Base-by-base conservation (phyloP, 2,888 invertebrate genomes). In the Orchesella flavescens region DNA sequence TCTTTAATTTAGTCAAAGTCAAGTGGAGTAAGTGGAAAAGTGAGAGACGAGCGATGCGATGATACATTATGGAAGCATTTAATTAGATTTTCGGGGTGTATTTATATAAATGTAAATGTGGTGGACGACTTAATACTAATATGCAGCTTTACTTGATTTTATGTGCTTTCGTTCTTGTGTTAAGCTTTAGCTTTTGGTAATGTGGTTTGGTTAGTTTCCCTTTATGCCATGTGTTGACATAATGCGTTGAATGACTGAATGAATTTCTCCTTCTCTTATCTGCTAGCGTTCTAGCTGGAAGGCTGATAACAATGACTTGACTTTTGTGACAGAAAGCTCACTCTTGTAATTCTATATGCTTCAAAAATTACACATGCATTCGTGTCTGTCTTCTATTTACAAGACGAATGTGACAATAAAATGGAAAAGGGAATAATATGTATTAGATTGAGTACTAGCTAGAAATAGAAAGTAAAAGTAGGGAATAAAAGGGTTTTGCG, bases 1-100 rank as follows among this genome's bases (percentile, higher is more conserved):
- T n/a, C n/a, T 73, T 80, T 73, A 72, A 65, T 63, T 72, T 44
- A 43, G 19, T 61, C 46, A 4, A 69, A 23, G 53, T 53, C 24
- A 69, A 69, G 53, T 23, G 17, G 23, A 2, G 17, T 4, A 9
- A 2, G 1, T 53, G 53, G 34, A 23, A 24, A 19, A 53, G 23
- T 10, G 15, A 15, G 19, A 72, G 71, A 71, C 9, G 55, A 71
- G 55, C 53, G 55, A 12, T 21, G 59, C 19, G n/a, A 17, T 12
- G n/a, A 43, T 10, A 57, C 61, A 61, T n/a, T n/a, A n/a, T 34
- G 7, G 55, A 57, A 74, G 81, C 59, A 59, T 65, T 81, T 81
- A 81, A 81, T 81, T 81, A 81, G 69, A 74, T 81, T 81, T 78
- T 46, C 81, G 61, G 34, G 3, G 34, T 34, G 34, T 12, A 19